Conservation (phyloP, 2,797 vertebrate genomes). For the Schizothorax lantsangensis region DNA sequence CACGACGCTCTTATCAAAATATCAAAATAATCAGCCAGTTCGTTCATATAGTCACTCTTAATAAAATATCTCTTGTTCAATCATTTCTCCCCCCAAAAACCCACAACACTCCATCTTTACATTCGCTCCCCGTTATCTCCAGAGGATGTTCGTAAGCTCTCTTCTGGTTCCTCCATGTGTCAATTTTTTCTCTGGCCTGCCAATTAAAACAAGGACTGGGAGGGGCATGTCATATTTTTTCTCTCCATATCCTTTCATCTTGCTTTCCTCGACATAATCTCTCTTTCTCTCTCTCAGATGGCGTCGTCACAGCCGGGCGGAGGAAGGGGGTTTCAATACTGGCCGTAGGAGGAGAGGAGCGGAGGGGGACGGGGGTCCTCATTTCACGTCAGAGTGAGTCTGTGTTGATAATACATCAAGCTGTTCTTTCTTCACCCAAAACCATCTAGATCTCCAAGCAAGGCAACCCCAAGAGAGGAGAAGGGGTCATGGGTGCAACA, state of each 20-base stretch:
- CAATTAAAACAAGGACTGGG: conserved; percentile 36
- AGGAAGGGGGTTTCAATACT: conserved; percentile 18
- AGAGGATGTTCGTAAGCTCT: conserved; percentile 7
- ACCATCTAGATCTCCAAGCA: conserved; percentile 63
- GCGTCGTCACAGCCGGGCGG: neutral
- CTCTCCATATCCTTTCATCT: conserved; percentile 36
- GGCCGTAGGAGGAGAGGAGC: conserved; percentile 49
- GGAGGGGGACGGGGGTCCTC: conserved; percentile 61
- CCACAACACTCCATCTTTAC: conserved; percentile 37
- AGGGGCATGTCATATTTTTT: conserved; percentile 36
- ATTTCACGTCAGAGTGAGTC: conserved; percentile 57
- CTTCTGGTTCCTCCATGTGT: conserved; percentile 7
- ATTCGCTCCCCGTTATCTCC: conserved; percentile 48
- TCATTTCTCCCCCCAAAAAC: conserved; percentile 25
- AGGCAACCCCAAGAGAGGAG: conserved; percentile 54
- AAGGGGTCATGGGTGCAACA: conserved; percentile 61
- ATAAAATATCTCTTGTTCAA: conserved; percentile 76
- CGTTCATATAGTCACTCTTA: conserved; percentile 65
- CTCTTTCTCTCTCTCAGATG: neutral
- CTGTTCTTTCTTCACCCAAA: conserved; percentile 55
- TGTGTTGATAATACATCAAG: conserved; percentile 63
- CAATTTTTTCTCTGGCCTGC: conserved; percentile 18
- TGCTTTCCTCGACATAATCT: conserved; percentile 4
- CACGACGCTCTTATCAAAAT: conserved; percentile 9
- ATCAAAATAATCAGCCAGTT: conserved; percentile 66